Evolutionary conservation across 2,113 vertebrate species (phyloP), one percentile per base, ranked within the genome.

Genomic region (Pseudorhombus dupliciocellatus): DNA sequence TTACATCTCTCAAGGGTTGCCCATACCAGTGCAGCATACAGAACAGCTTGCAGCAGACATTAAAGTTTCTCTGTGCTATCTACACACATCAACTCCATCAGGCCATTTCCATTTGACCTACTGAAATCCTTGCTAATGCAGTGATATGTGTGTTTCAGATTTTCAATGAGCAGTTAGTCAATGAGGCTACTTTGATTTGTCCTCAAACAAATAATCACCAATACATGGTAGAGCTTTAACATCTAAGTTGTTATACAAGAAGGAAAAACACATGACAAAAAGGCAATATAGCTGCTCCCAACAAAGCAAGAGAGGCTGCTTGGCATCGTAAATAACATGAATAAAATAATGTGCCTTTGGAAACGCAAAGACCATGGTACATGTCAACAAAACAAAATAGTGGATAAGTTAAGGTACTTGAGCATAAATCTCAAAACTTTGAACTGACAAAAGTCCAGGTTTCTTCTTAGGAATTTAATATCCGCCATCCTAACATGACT

Each of bases 11-110:
- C 16, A n/a, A 31, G 8, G 28, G 21, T 34, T 48, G 21, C 55
- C 22, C 24, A 42, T 0, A 63, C 7, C 10, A 22, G 16, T 1
- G 4, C 21, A 48, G 40, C 18, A 31, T 26, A 51, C 12, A 22
- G 18, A 52, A 53, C 24, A 50, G 75, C 3, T 9, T 60, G 66
- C 10, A 66, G 48, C 59, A 65, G 59, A 59, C 31, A 24, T 60
- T 3, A 26, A 30, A 15, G 40, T 4, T 51, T 55, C 54, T 25
- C 40, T 50, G 15, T 42, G 26, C 20, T 26, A 34, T 48, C 51
- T 57, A 16, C 14, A 71, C 10, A 71, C n/a, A 42, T n/a, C 0
- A 67, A 40, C 40, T 20, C 1, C 5, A 46, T 40, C 37, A 24
- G 8, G 10, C 21, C 24, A 16, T 26, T 44, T 11, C 2, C 10